phyloP scores from a whole-genome alignment of 2,113 vertebrate species.

The Gnathonemus longibarbis region DNA sequence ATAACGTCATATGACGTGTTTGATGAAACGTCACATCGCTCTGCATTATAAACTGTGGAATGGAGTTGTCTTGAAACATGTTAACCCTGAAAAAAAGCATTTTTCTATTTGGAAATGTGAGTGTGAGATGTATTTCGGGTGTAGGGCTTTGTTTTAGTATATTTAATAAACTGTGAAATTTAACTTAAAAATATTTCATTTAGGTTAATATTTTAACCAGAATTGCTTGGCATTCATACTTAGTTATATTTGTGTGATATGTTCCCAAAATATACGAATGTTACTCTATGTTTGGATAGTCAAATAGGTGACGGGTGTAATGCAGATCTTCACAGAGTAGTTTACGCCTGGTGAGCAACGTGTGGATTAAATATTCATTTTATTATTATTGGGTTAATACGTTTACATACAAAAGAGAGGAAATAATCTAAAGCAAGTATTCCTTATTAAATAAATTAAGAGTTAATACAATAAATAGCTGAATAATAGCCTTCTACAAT shows the following conservation, averaged over 20 bases:
- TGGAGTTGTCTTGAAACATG: background rate
- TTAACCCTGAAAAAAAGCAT: background rate
- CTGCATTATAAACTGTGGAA: background rate
- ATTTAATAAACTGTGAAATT: background rate
- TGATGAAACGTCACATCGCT: background rate
- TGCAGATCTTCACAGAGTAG: background rate
- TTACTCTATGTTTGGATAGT: background rate
- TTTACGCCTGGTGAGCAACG: constrained; percentile 1
- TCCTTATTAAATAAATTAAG: constrained; percentile 69
- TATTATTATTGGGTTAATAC: constrained; percentile 62
- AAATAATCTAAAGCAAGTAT: constrained; percentile 36
- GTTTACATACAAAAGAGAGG: constrained; percentile 32
- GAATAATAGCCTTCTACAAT: constrained; percentile 85
- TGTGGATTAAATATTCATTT: constrained; percentile 34
- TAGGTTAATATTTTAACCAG: background rate
- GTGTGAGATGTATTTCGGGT: background rate
- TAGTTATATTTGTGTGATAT: background rate
- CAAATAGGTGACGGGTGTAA: background rate
- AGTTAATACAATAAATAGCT: constrained; percentile 78
- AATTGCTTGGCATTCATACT: background rate
- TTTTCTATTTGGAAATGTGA: background rate
- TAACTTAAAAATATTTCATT: background rate
- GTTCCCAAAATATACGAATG: background rate
- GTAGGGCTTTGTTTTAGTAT: background rate
- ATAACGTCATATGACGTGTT: background rate